Evolutionary conservation across 2,797 vertebrate species (phyloP).

Genomic region (Sardinella longiceps): DNA sequence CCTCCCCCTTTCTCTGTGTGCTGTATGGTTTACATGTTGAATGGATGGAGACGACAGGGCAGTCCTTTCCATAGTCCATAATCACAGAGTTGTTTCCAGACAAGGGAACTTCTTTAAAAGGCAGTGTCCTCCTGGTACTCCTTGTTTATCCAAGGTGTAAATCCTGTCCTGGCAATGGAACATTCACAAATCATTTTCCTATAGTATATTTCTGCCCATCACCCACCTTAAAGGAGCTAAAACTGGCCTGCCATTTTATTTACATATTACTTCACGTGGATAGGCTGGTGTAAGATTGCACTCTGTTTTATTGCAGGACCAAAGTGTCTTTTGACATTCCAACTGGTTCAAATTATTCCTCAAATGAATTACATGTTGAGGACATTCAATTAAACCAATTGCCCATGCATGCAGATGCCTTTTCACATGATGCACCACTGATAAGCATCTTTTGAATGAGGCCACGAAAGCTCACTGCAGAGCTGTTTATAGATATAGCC

Average conservation of each 20-base stretch:
- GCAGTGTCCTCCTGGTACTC: slow-evolving; percentile 25
- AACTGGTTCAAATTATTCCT: background rate
- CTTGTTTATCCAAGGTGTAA: background rate
- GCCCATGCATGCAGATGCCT: background rate
- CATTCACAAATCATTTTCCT: slow-evolving; percentile 7
- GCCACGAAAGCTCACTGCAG: background rate
- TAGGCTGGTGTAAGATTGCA: background rate
- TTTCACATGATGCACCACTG: background rate
- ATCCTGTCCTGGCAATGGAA: background rate
- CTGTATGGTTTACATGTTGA: slow-evolving; percentile 42
- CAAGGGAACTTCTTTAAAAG: slow-evolving; percentile 46
- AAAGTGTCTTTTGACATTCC: background rate
- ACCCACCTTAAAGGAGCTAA: background rate
- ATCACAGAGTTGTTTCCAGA: slow-evolving; percentile 17
- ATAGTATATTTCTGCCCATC: background rate
- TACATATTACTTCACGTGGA: background rate
- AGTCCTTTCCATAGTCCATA: slow-evolving; percentile 27
- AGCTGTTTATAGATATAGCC: no score
- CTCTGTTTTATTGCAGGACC: background rate
- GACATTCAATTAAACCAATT: background rate
- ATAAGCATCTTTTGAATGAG: background rate
- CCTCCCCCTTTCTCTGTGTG: slow-evolving; percentile 30
- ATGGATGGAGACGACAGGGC: slow-evolving; percentile 30
- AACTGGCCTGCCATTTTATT: background rate
- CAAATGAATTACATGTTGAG: background rate